Percentiles rank a stretch among this genome's conserved stretches.
These are phyloP conservation scores for Dasyprocta punctata DNA, from an alignment of 2,113 vertebrate genomes.

Conservation along the genomic window DNA sequence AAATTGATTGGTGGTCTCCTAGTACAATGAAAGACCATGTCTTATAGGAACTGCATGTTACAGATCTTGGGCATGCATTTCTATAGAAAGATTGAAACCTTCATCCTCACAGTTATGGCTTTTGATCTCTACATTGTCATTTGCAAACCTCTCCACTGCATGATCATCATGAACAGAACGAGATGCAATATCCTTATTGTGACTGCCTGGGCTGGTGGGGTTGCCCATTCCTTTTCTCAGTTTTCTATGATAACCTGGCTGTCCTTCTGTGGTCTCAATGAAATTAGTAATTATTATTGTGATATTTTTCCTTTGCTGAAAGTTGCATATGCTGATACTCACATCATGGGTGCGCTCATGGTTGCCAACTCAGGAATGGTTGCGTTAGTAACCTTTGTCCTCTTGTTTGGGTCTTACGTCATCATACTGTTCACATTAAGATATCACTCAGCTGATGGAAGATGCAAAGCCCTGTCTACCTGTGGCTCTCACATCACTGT, in stretches of 20 bases:
- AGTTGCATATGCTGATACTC: conserved; percentile 55
- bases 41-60: not conserved
- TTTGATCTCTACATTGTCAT: conserved; percentile 6
- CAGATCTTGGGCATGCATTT: conserved; percentile 26
- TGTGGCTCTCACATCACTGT: conserved; percentile 47
- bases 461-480: conserved; percentile 33
- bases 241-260: not conserved
- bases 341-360: not conserved
- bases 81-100: not conserved
- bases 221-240: not conserved
- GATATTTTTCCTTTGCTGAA: conserved; percentile 60
- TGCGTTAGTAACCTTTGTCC: not conserved
- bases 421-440: conserved; percentile 5
- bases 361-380: conserved; percentile 35
- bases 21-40: not conserved
- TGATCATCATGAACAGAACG: not conserved
- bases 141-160: conserved; percentile 21
- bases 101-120: conserved; percentile 7
- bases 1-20: not conserved
- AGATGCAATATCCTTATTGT: not conserved
- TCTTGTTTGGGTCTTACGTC: not conserved
- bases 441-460: conserved; percentile 42
- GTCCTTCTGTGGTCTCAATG: conserved; percentile 1
- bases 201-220: not conserved
- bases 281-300: conserved; percentile 44